Evolutionary conservation across 2,113 vertebrate species (phyloP).

Genomic region (Zosterops japonicus): DNA sequence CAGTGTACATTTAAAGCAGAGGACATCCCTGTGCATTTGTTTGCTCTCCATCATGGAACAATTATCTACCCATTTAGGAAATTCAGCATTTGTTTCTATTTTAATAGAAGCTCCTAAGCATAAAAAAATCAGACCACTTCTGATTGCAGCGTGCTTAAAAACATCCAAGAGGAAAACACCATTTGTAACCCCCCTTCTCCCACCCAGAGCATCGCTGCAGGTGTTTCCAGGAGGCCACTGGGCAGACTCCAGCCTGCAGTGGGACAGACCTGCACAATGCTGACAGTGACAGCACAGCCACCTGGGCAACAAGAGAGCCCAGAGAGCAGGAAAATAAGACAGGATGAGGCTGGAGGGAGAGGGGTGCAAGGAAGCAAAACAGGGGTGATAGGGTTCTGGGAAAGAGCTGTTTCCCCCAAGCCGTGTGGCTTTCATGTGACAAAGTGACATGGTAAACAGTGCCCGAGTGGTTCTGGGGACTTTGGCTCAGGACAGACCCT

Average conservation of each 20-base stretch:
- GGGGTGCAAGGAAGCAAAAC: background rate
- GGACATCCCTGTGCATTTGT: background rate
- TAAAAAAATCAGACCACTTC: background rate
- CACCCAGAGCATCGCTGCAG: background rate
- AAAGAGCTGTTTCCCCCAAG: background rate
- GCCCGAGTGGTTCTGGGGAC: background rate
- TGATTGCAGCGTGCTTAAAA: background rate
- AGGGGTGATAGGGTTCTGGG: background rate
- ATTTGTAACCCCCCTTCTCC: background rate
- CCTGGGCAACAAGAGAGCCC: background rate
- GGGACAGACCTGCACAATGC: background rate
- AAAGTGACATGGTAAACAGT: rapidly evolving
- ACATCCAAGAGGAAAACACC: background rate
- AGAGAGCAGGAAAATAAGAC: background rate
- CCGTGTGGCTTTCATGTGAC: rapidly evolving
- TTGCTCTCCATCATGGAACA: background rate
- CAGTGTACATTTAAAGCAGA: background rate
- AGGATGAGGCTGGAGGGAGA: background rate
- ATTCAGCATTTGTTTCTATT: slow-evolving; percentile 20
- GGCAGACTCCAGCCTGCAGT: background rate
- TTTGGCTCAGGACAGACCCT: background rate
- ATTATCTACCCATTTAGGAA: slow-evolving; percentile 55
- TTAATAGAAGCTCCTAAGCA: background rate
- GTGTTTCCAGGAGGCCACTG: background rate
- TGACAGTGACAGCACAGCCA: background rate